Evolutionary conservation across 1,140 invertebrate genomes (phyloP).

Genomic region (Phymorhynchus buccinoides): DNA sequence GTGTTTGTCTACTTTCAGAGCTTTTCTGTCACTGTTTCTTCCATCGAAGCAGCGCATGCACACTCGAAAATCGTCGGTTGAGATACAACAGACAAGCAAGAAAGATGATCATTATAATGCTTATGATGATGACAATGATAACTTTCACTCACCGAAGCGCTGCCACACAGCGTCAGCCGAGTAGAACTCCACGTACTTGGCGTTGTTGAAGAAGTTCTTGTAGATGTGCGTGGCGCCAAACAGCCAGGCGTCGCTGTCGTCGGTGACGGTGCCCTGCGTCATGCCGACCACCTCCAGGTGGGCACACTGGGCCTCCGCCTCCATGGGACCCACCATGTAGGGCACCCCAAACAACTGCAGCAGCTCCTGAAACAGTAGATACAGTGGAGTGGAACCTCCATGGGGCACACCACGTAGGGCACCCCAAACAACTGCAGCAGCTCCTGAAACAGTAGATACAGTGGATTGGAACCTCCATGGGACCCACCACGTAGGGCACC

Average conservation of each 20-base stretch:
- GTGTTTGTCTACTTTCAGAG: too few species aligned
- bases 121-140: too few species aligned
- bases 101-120: too few species aligned
- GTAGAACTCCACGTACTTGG: conserved; percentile 89
- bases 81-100: too few species aligned
- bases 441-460: too few species aligned
- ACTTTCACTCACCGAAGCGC: conserved; percentile 83
- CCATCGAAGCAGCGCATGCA: too few species aligned
- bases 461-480: too few species aligned
- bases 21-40: too few species aligned
- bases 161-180: conserved; percentile 83
- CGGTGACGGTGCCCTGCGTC: conserved; percentile 83
- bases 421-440: conserved; percentile 93
- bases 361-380: conserved; percentile 84
- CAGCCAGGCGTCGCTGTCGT: conserved; percentile 98
- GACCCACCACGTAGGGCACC: too few species aligned
- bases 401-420: conserved; percentile 94
- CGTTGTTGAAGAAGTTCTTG: conserved; percentile 97
- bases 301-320: conserved; percentile 99
- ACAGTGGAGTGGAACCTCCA: too few species aligned
- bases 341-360: conserved; percentile 94
- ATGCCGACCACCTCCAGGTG: conserved; percentile 65
- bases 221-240: conserved; percentile 96
- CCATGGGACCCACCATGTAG: conserved; percentile 93
- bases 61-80: too few species aligned